A percentile compares a stretch with the other conserved stretches of the same genome.
These are phyloP conservation scores for Mimachlamys varia DNA, from an alignment of 2,888 invertebrate genomes.

Conservation along the genomic window DNA sequence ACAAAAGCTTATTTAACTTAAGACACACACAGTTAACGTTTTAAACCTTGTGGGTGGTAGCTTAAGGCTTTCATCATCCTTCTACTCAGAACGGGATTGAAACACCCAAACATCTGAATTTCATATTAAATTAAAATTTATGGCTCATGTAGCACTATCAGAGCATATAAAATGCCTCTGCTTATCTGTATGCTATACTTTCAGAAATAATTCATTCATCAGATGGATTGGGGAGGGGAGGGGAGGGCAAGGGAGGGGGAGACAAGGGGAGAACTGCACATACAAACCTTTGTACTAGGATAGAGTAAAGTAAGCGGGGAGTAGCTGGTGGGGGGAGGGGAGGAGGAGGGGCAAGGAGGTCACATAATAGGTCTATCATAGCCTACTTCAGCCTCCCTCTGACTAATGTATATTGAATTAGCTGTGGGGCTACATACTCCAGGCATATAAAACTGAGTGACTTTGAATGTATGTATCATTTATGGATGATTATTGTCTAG, in stretches of 20 bases:
- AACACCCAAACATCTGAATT: constrained; percentile 36
- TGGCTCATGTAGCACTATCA: constrained; percentile 7
- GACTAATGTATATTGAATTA: constrained; percentile 20
- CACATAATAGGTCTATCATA: background rate
- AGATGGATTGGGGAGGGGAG: background rate
- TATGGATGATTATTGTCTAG: background rate
- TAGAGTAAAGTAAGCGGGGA: background rate
- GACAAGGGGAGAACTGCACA: background rate
- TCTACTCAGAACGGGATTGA: background rate
- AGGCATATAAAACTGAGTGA: constrained; percentile 21
- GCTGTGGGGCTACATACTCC: constrained; percentile 15
- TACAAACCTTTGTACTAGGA: background rate
- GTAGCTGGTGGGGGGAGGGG: background rate
- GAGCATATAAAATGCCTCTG: background rate
- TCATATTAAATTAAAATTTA: constrained; percentile 31
- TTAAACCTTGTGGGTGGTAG: background rate
- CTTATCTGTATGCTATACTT: background rate
- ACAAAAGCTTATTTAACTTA: background rate
- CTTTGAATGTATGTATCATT: constrained; percentile 29
- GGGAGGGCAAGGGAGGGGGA: background rate
- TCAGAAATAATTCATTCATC: constrained; percentile 9
- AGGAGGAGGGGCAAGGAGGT: background rate
- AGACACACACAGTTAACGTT: background rate
- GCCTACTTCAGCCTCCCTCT: background rate
- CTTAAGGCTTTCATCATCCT: background rate